Base-by-base conservation (phyloP, 1,140 invertebrate species). In the Lepidurus packardi region DNA sequence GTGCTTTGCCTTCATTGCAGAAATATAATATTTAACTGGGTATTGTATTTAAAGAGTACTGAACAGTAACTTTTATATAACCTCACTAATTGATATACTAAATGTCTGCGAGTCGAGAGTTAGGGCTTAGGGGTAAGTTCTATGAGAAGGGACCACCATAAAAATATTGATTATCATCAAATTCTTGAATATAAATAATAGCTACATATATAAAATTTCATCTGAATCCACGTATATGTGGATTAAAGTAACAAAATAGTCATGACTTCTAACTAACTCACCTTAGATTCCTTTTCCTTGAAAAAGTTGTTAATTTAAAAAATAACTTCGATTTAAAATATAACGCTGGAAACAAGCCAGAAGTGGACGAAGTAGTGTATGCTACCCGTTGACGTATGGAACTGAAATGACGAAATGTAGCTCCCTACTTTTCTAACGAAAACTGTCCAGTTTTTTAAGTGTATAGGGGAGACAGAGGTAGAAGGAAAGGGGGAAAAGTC, bases 181-280 rank as follows among this genome's bases (percentile, higher is more conserved):
- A 47, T 47, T 47, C 45, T 16, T 47, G 45, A 10, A 47, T 47
- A 16, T 3, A 47, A 47, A 47, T 16, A 47, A 47, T 47, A 47
- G 45, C 45, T 47, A 47, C 9, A 47, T 47, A 47, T 16, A 47
- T 47, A 11, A 47, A 47, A 11, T 47, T 10, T 47, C 1, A 47
- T 47, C 45, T 47, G 45, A 47, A 47, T 47, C 45, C 45, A 47
- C 45, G 45, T 47, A 47, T 47, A 47, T 47, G 45, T 47, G 16
- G 45, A 47, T 47, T 47, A 11, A 47, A 47, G 45, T 47, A 47
- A 47, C 16, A 47, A 16, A 47, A 47, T 47, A 47, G 45, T 47
- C 45, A 47, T 47, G 45, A 47, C 45, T 47, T 47, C 3, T 47
- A 47, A 47, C 45, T 47, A 47, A 47, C 4, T 47, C 45, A 47